Conservation (phyloP, 2,888 invertebrate species). For the Himalopsyche kuldschensis region DNA sequence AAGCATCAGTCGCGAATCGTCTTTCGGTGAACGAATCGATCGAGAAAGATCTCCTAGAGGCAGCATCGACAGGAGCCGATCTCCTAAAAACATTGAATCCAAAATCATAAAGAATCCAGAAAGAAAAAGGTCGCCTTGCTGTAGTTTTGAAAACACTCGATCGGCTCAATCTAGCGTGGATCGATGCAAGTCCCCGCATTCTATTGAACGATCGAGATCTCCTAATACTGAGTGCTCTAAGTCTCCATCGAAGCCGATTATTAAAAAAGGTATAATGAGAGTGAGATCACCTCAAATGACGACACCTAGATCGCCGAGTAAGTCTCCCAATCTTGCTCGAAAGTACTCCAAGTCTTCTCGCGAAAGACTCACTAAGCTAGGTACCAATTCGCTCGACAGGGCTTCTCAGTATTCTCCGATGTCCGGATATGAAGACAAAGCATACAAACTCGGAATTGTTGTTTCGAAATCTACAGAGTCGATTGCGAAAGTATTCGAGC, state of each 20-base stretch:
- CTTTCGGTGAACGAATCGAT: constrained; percentile 52
- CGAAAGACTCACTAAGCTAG: constrained; percentile 54
- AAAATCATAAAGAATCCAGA: constrained; percentile 48
- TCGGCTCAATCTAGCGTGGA: constrained; percentile 43
- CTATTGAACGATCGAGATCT: constrained; percentile 51
- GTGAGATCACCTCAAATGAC: constrained; percentile 53
- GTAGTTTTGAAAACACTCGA: constrained; percentile 43
- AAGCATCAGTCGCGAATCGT: constrained; percentile 61
- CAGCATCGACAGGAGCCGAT: constrained; percentile 61
- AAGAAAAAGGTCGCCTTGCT: constrained; percentile 46
- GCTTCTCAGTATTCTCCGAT: constrained; percentile 57
- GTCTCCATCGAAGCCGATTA: constrained; percentile 54
- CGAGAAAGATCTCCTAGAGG: constrained; percentile 29
- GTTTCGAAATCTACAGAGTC: constrained; percentile 61
- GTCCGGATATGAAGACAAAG: constrained; percentile 57
- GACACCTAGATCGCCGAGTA: constrained; percentile 55
- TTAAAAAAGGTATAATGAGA: constrained; percentile 58
- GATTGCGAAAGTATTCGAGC: constrained; percentile 62
- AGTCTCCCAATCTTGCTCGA: constrained; percentile 55
- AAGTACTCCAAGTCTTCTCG: constrained; percentile 52
- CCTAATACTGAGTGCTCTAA: constrained; percentile 54
- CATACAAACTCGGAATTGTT: constrained; percentile 60
- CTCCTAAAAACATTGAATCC: constrained; percentile 58
- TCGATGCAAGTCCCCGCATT: constrained; percentile 48
- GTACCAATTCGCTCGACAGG: constrained; percentile 57